phyloP scores from a whole-genome alignment of 2,113 vertebrate species.

The Colossoma macropomum region DNA sequence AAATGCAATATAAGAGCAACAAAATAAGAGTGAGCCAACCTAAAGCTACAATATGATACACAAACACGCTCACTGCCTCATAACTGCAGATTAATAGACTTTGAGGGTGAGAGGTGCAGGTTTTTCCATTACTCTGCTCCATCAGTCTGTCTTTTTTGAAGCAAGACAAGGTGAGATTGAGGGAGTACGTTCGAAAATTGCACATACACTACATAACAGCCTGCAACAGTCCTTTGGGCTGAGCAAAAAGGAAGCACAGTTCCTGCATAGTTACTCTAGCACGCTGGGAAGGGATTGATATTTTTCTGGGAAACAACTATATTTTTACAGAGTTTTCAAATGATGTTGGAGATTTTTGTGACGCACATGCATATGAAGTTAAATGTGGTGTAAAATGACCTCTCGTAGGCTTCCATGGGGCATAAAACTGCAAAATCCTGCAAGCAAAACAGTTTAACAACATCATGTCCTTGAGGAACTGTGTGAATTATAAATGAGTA shows the following conservation, averaged over 20 bases:
- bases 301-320: no score
- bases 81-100: conserved; percentile 23
- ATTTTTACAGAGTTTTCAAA: no score
- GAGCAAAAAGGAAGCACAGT: background rate
- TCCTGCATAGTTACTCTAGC: background rate
- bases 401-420: no score
- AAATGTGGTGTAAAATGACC: no score
- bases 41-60: background rate
- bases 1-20: background rate
- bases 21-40: background rate
- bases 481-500: no score
- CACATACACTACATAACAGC: background rate
- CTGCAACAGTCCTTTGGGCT: background rate
- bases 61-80: background rate
- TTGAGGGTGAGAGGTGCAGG: background rate
- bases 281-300: no score
- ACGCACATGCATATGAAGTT: no score
- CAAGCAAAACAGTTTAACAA: no score
- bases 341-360: no score
- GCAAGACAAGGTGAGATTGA: background rate
- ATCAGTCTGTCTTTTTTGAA: conserved; percentile 10
- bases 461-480: no score
- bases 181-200: background rate
- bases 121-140: conserved; percentile 10
- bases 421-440: no score